These are phyloP conservation scores for Ctenopoma multispine DNA, from an alignment of 2,797 vertebrate genomes.

Conservation along the genomic window DNA sequence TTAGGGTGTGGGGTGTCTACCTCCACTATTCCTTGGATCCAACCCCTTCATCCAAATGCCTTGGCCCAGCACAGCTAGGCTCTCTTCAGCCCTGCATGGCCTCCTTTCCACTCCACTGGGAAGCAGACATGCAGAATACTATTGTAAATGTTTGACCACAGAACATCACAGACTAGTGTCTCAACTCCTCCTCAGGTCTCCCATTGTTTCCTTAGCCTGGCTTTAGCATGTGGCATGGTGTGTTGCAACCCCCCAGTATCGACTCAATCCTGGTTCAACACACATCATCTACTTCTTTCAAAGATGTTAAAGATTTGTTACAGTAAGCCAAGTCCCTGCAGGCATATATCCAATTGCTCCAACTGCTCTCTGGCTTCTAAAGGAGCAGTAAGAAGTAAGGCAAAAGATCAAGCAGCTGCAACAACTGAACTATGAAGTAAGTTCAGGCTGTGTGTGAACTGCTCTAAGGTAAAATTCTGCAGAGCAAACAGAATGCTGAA, in stretches of 20 bases:
- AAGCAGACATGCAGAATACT: slow-evolving; percentile 73
- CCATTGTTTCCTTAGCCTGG: slow-evolving; percentile 62
- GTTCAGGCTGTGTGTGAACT: slow-evolving; percentile 38
- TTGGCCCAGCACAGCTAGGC: slow-evolving; percentile 59
- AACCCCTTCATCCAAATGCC: slow-evolving; percentile 61
- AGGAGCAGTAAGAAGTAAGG: slow-evolving; percentile 46
- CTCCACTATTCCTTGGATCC: slow-evolving; percentile 52
- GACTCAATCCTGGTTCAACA: slow-evolving; percentile 35
- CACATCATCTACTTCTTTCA: slow-evolving; percentile 52
- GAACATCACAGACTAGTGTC: slow-evolving; percentile 63
- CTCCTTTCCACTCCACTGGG: slow-evolving; percentile 75
- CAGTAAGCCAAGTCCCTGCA: slow-evolving; percentile 30
- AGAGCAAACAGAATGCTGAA: slow-evolving; percentile 26
- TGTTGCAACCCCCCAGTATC: slow-evolving; percentile 3
- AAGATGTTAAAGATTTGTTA: slow-evolving; percentile 38
- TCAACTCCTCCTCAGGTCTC: slow-evolving; percentile 51
- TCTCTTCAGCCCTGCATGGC: slow-evolving; percentile 48
- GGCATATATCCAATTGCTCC: slow-evolving; percentile 36
- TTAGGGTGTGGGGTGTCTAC: slow-evolving; percentile 37
- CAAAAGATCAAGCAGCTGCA: slow-evolving; percentile 52
- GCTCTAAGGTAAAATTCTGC: slow-evolving; percentile 34
- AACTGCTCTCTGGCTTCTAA: slow-evolving; percentile 48
- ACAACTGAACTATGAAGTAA: slow-evolving; percentile 48
- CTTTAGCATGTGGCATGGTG: slow-evolving; percentile 50
- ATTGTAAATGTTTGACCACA: slow-evolving; percentile 74